Percentiles rank a stretch among this genome's conserved stretches.
phyloP scores from a whole-genome alignment of 2,888 invertebrate genomes.

The Sinohyriopsis cumingii region DNA sequence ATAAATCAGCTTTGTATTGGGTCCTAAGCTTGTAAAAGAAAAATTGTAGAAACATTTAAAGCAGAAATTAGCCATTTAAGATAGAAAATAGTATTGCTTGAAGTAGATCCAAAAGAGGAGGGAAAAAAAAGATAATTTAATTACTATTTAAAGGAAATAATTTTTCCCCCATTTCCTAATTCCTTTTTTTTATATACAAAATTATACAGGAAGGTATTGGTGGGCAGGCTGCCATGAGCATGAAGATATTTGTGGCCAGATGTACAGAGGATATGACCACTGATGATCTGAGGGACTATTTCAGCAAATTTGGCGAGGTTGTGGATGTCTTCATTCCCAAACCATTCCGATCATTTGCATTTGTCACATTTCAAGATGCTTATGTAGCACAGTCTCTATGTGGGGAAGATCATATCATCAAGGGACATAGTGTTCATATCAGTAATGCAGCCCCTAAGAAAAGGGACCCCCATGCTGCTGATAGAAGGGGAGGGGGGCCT shows the following conservation, averaged over 20 bases:
- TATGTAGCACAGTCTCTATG: conserved; percentile 91
- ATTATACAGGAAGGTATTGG: too few relatives aligned
- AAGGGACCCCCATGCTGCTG: conserved; percentile 8
- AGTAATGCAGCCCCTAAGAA: conserved; percentile 69
- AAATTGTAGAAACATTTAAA: too few relatives aligned
- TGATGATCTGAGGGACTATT: conserved; percentile 89
- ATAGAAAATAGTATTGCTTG: too few relatives aligned
- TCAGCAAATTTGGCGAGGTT: conserved; percentile 90
- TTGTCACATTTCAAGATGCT: conserved; percentile 94
- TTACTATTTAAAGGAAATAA: too few relatives aligned
- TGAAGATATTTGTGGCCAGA: conserved; percentile 95
- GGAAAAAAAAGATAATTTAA: too few relatives aligned
- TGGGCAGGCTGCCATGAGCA: conserved; percentile 52
- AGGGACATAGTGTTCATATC: conserved; percentile 82
- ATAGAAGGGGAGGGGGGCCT: conserved; percentile 10
- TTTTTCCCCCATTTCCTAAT: too few relatives aligned
- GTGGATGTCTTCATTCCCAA: conserved; percentile 97
- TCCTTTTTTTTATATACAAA: too few relatives aligned
- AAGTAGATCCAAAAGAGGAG: too few relatives aligned
- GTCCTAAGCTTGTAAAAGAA: too few relatives aligned
- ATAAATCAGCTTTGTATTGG: too few relatives aligned
- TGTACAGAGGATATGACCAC: conserved; percentile 93
- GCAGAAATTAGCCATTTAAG: too few relatives aligned
- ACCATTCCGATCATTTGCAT: conserved; percentile 82
- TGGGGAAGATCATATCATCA: conserved; percentile 94